Evolutionary conservation across 2,113 vertebrate genomes (phyloP).

Genomic region (Marcusenius ussheri): DNA sequence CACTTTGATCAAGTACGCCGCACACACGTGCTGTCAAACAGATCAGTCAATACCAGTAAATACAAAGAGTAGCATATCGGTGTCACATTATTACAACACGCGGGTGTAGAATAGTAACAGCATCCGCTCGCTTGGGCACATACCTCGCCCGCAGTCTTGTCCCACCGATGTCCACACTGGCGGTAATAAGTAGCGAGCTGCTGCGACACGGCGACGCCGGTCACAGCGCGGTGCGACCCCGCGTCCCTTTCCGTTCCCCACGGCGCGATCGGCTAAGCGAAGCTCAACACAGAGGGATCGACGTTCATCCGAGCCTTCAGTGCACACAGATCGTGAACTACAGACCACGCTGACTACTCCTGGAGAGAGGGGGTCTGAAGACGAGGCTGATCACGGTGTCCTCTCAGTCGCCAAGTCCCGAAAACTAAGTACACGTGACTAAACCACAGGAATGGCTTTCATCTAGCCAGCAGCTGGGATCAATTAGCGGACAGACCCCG

Average conservation of each 20-base stretch:
- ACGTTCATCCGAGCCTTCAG: not conserved
- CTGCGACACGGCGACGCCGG: not conserved
- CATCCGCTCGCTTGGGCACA: not conserved
- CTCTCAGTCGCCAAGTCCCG: slow-evolving; percentile 23
- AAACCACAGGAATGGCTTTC: slow-evolving; percentile 33
- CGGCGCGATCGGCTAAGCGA: not conserved
- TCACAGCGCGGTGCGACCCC: not conserved
- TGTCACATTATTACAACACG: not conserved
- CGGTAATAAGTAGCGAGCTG: not conserved
- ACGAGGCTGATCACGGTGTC: slow-evolving; percentile 13
- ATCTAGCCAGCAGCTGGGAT: slow-evolving; percentile 27
- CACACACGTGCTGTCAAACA: not conserved
- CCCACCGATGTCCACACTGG: not conserved
- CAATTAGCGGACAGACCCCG: slow-evolving; percentile 18
- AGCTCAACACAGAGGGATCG: not conserved
- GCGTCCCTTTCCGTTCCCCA: not conserved
- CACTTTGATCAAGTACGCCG: not conserved
- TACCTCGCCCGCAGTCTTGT: slow-evolving; percentile 12
- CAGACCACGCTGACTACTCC: not conserved
- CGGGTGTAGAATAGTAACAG: not conserved
- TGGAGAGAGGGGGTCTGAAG: slow-evolving; percentile 3
- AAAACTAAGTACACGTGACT: slow-evolving; percentile 44
- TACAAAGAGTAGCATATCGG: not conserved
- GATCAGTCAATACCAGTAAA: not conserved
- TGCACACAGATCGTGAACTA: not conserved